Evolutionary conservation across 2,797 vertebrate species (phyloP), one percentile per base, ranked within the genome.

Genomic region (Pangasius macronema): DNA sequence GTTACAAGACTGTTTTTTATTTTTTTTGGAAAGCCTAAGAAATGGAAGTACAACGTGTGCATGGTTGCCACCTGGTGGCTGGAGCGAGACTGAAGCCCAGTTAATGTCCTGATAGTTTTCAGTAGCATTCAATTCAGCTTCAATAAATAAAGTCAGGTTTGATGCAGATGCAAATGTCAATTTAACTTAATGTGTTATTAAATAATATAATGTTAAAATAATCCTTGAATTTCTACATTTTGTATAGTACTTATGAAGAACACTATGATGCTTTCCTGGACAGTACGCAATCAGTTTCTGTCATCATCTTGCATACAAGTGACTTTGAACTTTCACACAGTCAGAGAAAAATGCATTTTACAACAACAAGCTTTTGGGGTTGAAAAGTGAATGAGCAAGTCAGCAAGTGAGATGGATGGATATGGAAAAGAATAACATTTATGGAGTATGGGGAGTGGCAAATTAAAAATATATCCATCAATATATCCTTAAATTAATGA

Each of bases 31-130:
- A 80, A 80, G 5, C 1, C 10, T 14, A 1, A 14, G 2, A 9
- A 13, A 79, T 24, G 18, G 1, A n/a, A 22, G 36, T 2, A 42
- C 11, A 5, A 22, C 33, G 42, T 68, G 42, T 33, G 2, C 46
- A 83, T 51, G 42, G 10, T 42, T 83, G 46, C 81, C 81, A 51
- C 46, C 81, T 83, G n/a, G 42, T 83, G 81, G 61, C 46, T 53
- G 18, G 16, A 30, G 27, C 10, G 14, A 67, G 27, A n/a, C 24
- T 7, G 24, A 81, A 81, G 30, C 22, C 13, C 27, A 51, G 2
- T 49, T n/a, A 30, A 51, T 3, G 27, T 16, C 36, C 24, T 49
- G 46, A 2, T 51, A 51, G 27, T 51, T 76, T 53, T 22, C 13
- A 76, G 46, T 27, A 8, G 13, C 73, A 11, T 75, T 42, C 70